These are phyloP conservation scores for Popillia japonica DNA, from an alignment of 1,140 invertebrate genomes.

Conservation along the genomic window DNA sequence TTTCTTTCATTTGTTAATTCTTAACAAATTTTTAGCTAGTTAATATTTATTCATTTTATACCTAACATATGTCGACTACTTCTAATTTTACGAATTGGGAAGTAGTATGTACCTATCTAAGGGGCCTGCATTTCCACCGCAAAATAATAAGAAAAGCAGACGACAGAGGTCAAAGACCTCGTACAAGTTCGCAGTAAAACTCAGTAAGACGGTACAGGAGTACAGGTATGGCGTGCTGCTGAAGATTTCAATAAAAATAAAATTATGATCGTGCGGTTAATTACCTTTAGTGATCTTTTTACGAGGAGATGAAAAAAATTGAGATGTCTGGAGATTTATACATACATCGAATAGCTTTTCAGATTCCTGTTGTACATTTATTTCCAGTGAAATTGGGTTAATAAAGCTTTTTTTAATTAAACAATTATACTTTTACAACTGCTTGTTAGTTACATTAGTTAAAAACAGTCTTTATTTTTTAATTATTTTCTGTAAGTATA, in stretches of 20 bases:
- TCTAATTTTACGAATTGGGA: slow-evolving; percentile 10
- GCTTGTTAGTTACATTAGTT: no score
- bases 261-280: slow-evolving; percentile 18
- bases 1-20: no score
- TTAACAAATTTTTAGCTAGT: no score
- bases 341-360: background rate
- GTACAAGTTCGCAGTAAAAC: slow-evolving; percentile 25
- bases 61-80: background rate
- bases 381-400: background rate
- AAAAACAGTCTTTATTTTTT: no score
- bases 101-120: background rate
- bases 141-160: slow-evolving; percentile 30
- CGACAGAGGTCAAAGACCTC: slow-evolving; percentile 27
- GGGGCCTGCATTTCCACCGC: background rate
- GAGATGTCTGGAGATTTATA: background rate
- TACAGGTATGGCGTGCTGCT: slow-evolving; percentile 4
- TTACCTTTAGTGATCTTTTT: slow-evolving; percentile 21
- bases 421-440: no score
- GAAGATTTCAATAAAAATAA: slow-evolving; percentile 26
- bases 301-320: background rate
- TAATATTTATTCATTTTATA: no score
- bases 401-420: no score
- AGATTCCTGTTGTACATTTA: background rate
- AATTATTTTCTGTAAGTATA: no score
- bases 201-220: background rate